Evolutionary conservation across 2,113 vertebrate species (phyloP).

Genomic region (Pantherophis guttatus): DNA sequence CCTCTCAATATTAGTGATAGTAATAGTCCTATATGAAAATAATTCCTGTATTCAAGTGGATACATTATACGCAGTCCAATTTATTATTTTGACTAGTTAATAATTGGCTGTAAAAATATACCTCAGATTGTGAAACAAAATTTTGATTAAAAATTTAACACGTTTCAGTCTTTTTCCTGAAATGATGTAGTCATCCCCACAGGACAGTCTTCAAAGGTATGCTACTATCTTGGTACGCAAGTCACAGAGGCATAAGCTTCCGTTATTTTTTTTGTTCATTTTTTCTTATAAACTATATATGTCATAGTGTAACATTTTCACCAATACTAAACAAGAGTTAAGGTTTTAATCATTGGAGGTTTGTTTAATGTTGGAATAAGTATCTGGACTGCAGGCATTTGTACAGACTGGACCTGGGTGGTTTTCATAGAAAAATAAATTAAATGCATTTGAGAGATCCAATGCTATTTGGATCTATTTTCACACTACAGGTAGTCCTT

Average conservation of each 20-base stretch:
- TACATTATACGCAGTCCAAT: neutral
- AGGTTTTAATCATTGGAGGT: neutral
- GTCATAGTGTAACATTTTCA: neutral
- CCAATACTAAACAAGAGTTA: neutral
- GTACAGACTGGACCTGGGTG: neutral
- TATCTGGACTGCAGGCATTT: neutral
- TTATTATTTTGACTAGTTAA: neutral
- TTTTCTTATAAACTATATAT: neutral
- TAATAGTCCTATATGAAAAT: neutral
- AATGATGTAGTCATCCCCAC: neutral
- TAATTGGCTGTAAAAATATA: neutral
- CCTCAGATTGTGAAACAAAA: neutral
- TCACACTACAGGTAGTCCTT: no score
- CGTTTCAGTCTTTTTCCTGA: neutral
- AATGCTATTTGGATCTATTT: neutral
- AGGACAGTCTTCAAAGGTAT: neutral
- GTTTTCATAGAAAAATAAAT: conserved; percentile 30
- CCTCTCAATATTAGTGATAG: no score
- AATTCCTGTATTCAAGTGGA: neutral
- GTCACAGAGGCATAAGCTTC: neutral
- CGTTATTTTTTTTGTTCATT: neutral
- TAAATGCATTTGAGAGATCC: neutral
- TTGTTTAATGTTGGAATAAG: neutral
- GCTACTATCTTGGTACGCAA: neutral
- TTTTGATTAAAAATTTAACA: neutral